Conservation (phyloP, 2,113 vertebrate species). For the Nicator chloris region DNA sequence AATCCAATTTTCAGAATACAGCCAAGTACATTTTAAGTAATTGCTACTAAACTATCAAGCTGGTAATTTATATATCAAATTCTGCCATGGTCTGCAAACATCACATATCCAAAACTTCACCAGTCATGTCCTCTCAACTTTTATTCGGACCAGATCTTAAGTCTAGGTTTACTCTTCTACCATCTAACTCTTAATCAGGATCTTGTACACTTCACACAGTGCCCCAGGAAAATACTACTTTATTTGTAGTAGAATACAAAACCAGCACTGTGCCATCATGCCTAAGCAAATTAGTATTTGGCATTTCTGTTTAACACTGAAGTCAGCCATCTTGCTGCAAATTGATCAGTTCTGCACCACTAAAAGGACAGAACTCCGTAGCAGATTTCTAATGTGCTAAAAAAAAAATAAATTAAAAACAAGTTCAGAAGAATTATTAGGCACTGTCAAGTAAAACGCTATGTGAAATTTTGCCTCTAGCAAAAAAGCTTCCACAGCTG, state of each 20-base stretch:
- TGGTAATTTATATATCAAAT: neutral
- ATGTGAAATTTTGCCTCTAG: neutral
- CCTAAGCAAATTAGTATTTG: neutral
- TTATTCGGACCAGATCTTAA: neutral
- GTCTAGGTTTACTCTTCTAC: neutral
- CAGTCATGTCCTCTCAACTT: neutral
- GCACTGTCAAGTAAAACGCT: neutral
- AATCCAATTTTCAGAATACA: neutral
- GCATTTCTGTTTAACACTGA: neutral
- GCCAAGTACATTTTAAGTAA: neutral
- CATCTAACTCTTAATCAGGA: neutral
- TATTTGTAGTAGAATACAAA: neutral
- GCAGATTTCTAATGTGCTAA: neutral
- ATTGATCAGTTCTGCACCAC: neutral
- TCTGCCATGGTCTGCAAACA: neutral
- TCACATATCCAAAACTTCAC: neutral
- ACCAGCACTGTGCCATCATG: neutral
- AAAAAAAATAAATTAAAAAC: neutral
- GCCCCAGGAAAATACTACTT: neutral
- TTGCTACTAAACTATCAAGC: neutral
- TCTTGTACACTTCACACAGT: neutral
- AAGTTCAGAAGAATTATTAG: neutral
- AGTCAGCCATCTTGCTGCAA: neutral
- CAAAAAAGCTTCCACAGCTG: neutral
- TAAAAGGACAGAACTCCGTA: neutral